A percentile compares a stretch with the other conserved stretches of the same genome.
Evolutionary conservation across 2,888 invertebrate species (phyloP).

Genomic region (Cosmorhoe ocellata): DNA sequence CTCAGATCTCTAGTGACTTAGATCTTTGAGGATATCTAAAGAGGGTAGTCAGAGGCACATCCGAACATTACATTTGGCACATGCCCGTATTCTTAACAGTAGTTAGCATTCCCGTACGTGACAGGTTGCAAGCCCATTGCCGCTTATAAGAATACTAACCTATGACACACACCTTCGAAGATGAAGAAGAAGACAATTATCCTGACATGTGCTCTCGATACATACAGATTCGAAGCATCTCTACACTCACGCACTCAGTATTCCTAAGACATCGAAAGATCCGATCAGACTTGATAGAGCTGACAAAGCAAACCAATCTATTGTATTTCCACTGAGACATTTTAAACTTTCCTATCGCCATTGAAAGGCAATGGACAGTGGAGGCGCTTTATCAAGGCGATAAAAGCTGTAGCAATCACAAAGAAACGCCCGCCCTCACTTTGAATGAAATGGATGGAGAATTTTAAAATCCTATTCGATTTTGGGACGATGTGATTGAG

Average conservation of each 20-base stretch:
- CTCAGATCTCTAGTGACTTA: too few relatives aligned
- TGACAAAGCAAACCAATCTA: slow-evolving; percentile 37
- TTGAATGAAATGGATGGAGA: slow-evolving; percentile 28
- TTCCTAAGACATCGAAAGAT: slow-evolving; percentile 24
- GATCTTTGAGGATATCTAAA: too few relatives aligned
- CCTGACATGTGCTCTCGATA: not conserved
- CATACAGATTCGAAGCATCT: slow-evolving; percentile 19
- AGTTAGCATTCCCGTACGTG: too few relatives aligned
- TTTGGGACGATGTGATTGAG: slow-evolving; percentile 9
- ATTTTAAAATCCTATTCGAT: slow-evolving; percentile 37
- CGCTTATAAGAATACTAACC: too few relatives aligned
- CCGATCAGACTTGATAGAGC: slow-evolving; percentile 23
- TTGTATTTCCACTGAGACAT: slow-evolving; percentile 54
- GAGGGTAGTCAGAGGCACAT: too few relatives aligned
- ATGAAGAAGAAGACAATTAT: too few relatives aligned
- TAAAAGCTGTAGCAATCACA: slow-evolving; percentile 44
- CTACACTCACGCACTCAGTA: slow-evolving; percentile 10
- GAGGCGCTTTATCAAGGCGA: slow-evolving; percentile 63
- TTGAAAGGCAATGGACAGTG: slow-evolving; percentile 67
- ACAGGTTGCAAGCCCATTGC: too few relatives aligned
- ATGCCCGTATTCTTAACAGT: too few relatives aligned
- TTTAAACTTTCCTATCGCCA: slow-evolving; percentile 66
- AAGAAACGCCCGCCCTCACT: slow-evolving; percentile 33
- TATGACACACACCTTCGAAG: too few relatives aligned
- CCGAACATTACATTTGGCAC: too few relatives aligned